Percentiles rank a stretch among this genome's conserved stretches.
These are phyloP conservation scores for Phytoseiulus persimilis DNA, from an alignment of 2,888 invertebrate genomes.

Conservation along the genomic window DNA sequence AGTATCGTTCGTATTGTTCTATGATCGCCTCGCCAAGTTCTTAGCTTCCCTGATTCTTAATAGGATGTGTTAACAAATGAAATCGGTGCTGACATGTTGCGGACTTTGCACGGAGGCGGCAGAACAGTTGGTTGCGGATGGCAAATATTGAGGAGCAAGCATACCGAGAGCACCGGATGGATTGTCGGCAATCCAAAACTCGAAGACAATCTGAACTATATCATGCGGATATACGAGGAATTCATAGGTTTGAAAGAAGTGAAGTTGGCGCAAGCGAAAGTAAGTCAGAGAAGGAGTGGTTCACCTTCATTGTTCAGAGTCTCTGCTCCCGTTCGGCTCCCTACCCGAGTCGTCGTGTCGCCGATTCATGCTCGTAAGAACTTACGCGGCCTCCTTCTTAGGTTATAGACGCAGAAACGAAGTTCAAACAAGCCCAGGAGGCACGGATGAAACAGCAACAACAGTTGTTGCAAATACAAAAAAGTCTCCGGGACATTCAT, in stretches of 20 bases:
- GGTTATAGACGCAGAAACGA: constrained; percentile 54
- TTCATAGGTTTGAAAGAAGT: constrained; percentile 70
- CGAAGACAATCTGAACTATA: constrained; percentile 6
- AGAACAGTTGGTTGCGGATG: background rate
- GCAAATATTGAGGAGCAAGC: background rate
- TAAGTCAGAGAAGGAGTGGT: constrained; percentile 56
- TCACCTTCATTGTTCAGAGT: no score
- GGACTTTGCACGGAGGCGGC: background rate
- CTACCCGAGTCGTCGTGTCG: no score
- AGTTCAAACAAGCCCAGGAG: constrained; percentile 61
- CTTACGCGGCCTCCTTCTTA: background rate
- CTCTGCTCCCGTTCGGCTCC: no score
- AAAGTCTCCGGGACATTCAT: constrained; percentile 62
- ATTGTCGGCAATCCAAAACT: constrained; percentile 22
- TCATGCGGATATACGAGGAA: constrained; percentile 58
- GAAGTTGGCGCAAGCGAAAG: constrained; percentile 63
- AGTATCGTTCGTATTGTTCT: background rate
- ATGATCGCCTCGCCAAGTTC: background rate
- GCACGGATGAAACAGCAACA: constrained; percentile 59
- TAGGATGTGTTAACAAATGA: background rate
- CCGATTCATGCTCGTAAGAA: no score
- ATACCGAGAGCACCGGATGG: background rate
- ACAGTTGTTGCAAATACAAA: constrained; percentile 58
- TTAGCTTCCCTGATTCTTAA: background rate
- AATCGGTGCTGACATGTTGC: background rate